Evolutionary conservation across 2,888 invertebrate genomes (phyloP), one percentile per base, ranked within the genome.

Genomic region (Diplazon laetatorius): DNA sequence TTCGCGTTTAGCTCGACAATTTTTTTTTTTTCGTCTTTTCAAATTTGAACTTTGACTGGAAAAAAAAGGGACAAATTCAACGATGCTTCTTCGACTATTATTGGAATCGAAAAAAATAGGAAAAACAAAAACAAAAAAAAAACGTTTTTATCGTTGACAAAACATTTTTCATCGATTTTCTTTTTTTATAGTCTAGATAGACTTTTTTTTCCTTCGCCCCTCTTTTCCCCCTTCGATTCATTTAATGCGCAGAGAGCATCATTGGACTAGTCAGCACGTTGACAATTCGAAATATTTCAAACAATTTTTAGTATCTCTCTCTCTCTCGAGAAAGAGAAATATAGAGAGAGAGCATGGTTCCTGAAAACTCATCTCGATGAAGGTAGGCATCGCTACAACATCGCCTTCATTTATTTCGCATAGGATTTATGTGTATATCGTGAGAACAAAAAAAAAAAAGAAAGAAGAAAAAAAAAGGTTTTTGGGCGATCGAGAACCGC

Each of bases 401-500:
- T 25, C 65, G 39, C 44, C 52, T 71, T 50, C 39, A 8, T 52
- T 30, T 30, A 2, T 30, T 30, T 30, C 30, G 30, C 30, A 30
- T 57, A 46, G 39, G 37, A 22, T 60, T 30, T 18, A 30, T 68
- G 37, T 69, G 65, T 78, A 65, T 70, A 70, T 74, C 69, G 50
- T 44, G 70, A 50, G 25, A 39, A 59, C 42, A 48, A 44, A 50
- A 35, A n/a, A n/a, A n/a, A n/a, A n/a, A n/a, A n/a, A n/a, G n/a
- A n/a, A n/a, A n/a, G n/a, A n/a, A n/a, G n/a, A n/a, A n/a, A n/a
- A n/a, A n/a, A n/a, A n/a, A n/a, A n/a, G n/a, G n/a, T n/a, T 22
- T 16, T 48, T 71, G 2, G 59, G 60, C 71, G 78, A 62, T 70
- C 52, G 30, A 62, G 25, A 62, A 62, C 66, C 76, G 72, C 18